phyloP scores from a whole-genome alignment of 2,888 invertebrate species.

The Pyrgus malvae region DNA sequence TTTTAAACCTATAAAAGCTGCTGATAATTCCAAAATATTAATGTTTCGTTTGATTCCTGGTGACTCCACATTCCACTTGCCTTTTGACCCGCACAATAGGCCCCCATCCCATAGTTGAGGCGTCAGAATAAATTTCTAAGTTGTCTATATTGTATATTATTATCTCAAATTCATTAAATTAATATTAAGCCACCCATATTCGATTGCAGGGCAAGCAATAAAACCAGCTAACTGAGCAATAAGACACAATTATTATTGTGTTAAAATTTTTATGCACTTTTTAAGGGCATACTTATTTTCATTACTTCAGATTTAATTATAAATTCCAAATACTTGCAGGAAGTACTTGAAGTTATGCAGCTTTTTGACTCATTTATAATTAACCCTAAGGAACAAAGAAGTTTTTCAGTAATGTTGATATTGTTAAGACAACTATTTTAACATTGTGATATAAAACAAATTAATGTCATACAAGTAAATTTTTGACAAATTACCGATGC shows the following conservation, averaged over 20 bases:
- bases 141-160: slow-evolving; percentile 11
- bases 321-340: slow-evolving; percentile 3
- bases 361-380: slow-evolving; percentile 7
- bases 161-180: slow-evolving; percentile 19
- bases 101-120: slow-evolving; percentile 32
- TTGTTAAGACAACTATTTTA: not conserved
- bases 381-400: slow-evolving; percentile 2
- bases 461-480: not conserved
- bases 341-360: not conserved
- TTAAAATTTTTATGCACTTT: not conserved
- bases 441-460: slow-evolving; percentile 2
- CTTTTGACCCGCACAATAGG: slow-evolving; percentile 14
- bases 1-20: slow-evolving; percentile 29
- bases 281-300: slow-evolving; percentile 3
- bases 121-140: slow-evolving; percentile 29
- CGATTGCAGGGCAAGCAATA: slow-evolving; percentile 12
- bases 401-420: not conserved
- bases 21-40: slow-evolving; percentile 24
- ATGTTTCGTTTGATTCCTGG: not conserved
- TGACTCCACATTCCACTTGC: slow-evolving; percentile 4
- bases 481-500: not conserved
- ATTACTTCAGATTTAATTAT: slow-evolving; percentile 2
- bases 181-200: slow-evolving; percentile 20
- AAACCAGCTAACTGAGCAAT: slow-evolving; percentile 2
- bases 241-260: not conserved